Evolutionary conservation across 2,888 invertebrate genomes (phyloP).

Genomic region (Pharmacophagus antenor): DNA sequence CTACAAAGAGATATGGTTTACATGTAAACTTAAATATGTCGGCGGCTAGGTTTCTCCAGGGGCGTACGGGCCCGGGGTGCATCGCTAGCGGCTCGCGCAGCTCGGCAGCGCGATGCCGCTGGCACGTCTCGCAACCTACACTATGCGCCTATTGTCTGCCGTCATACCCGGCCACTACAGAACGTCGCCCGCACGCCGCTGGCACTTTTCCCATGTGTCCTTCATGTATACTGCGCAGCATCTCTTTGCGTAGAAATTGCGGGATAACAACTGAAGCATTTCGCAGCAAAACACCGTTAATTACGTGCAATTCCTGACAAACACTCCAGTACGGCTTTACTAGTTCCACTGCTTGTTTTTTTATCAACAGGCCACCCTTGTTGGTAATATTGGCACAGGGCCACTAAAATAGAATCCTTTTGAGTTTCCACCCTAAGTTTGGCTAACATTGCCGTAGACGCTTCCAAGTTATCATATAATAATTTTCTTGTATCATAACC

Average conservation of each 20-base stretch:
- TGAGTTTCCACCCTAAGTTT: too few relatives aligned
- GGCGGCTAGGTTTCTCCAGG: neutral
- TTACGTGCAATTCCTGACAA: too few relatives aligned
- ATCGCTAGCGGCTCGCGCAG: neutral
- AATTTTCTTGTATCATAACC: too few relatives aligned
- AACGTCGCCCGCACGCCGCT: neutral
- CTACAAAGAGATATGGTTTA: neutral
- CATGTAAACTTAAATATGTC: neutral
- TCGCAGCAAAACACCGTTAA: too few relatives aligned
- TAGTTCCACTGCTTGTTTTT: too few relatives aligned
- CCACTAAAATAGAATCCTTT: too few relatives aligned
- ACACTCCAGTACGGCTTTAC: too few relatives aligned
- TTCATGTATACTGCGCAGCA: neutral
- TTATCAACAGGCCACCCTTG: too few relatives aligned
- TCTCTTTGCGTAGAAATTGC: neutral
- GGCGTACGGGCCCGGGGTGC: neutral
- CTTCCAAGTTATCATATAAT: too few relatives aligned
- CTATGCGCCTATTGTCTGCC: too few relatives aligned
- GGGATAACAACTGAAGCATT: neutral
- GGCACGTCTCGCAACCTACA: neutral
- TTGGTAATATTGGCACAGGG: too few relatives aligned
- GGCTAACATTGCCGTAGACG: too few relatives aligned
- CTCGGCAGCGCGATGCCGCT: neutral
- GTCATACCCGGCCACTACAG: conserved; percentile 1
- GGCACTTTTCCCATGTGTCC: neutral